These are phyloP conservation scores for Cebidichthys violaceus DNA, from an alignment of 2,113 vertebrate species.

Conservation along the genomic window DNA sequence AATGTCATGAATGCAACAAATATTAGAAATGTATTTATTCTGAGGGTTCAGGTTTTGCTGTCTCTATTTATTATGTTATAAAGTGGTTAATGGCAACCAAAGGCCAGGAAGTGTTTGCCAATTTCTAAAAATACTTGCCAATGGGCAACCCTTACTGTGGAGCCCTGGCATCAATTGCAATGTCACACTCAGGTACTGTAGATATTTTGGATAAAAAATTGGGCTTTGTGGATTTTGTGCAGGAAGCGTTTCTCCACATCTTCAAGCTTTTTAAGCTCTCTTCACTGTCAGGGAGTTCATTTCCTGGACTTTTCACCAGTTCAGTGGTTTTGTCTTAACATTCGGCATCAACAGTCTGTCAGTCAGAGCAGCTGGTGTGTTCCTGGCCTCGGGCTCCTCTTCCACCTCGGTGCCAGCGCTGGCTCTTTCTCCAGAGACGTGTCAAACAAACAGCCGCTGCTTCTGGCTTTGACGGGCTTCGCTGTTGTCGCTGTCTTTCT, in stretches of 20 bases:
- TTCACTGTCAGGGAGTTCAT: neutral
- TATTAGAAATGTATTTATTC: too few species aligned
- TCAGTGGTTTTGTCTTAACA: neutral
- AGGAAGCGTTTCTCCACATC: neutral
- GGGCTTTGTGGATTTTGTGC: neutral
- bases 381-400: constrained; percentile 2
- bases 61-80: too few species aligned
- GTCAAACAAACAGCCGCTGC: constrained; percentile 16
- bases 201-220: neutral
- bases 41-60: neutral
- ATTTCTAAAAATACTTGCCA: too few species aligned
- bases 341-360: constrained; percentile 8
- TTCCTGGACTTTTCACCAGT: neutral
- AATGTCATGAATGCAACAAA: too few species aligned
- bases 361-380: constrained; percentile 20
- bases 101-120: too few species aligned
- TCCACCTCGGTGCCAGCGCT: neutral
- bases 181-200: neutral
- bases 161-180: too few species aligned
- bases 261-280: neutral
- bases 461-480: neutral
- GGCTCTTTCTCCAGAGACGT: neutral
- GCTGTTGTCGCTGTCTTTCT: neutral
- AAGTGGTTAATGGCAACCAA: too few species aligned
- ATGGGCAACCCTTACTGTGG: too few species aligned